These are phyloP conservation scores for mouse (Mus musculus) DNA, from an alignment of 2,113 vertebrate species.

Conservation along the genomic window DNA sequence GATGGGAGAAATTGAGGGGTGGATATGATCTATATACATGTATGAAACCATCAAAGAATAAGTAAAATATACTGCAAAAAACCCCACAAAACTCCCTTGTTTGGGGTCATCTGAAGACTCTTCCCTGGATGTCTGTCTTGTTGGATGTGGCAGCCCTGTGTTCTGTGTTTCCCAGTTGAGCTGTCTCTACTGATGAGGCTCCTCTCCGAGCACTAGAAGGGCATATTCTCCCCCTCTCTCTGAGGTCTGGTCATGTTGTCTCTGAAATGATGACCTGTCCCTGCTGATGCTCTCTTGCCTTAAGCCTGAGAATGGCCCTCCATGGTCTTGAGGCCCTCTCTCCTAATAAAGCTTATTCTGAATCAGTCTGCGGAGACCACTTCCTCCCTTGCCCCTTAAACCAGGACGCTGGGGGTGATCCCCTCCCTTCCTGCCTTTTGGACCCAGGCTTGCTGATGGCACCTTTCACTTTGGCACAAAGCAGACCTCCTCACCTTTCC, in stretches of 20 bases:
- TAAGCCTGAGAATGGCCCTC: not conserved
- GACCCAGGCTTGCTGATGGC: not conserved
- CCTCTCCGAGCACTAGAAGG: not conserved
- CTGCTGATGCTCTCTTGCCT: not conserved
- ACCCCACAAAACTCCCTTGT: not conserved
- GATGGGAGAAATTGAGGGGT: not conserved
- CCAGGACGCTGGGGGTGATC: not conserved
- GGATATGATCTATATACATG: not conserved
- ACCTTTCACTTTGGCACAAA: constrained; percentile 4
- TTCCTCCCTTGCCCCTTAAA: not conserved
- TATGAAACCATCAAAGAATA: not conserved
- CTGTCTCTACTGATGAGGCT: not conserved
- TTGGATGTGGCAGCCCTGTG: not conserved
- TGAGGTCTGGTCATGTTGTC: not conserved
- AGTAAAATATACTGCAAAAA: not conserved
- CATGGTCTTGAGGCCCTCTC: not conserved
- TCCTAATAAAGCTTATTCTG: not conserved
- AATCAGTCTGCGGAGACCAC: not conserved
- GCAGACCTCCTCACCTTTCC: not conserved
- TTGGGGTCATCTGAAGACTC: not conserved
- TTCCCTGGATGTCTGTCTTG: not conserved
- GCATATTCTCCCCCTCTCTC: not conserved
- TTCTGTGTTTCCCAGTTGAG: not conserved
- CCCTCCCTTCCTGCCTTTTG: not conserved
- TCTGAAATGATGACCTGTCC: not conserved